A percentile compares a stretch with the other conserved stretches of the same genome.
These are phyloP conservation scores for Elymnias hypermnestra DNA, from an alignment of 1,140 invertebrate genomes.

Conservation along the genomic window DNA sequence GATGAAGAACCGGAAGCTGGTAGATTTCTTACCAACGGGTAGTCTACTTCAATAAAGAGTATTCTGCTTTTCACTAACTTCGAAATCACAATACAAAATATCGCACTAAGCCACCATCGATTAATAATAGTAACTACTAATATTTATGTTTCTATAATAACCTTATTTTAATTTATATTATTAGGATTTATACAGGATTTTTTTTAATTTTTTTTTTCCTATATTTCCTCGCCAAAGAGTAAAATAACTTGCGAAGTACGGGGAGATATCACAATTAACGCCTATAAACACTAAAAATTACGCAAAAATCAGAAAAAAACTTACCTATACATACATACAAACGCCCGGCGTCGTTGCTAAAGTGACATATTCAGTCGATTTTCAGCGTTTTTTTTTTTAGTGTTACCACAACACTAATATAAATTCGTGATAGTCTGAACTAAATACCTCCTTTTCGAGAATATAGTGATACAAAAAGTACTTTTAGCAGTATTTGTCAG, in stretches of 20 bases:
- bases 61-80: too few relatives aligned
- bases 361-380: too few relatives aligned
- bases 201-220: conserved; percentile 16
- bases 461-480: too few relatives aligned
- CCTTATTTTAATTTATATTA: conserved; percentile 15
- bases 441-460: too few relatives aligned
- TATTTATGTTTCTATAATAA: conserved; percentile 16
- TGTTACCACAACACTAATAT: too few relatives aligned
- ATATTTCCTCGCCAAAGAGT: conserved; percentile 12
- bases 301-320: conserved; percentile 6
- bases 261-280: conserved; percentile 20
- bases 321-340: conserved; percentile 14
- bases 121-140: conserved; percentile 19
- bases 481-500: too few relatives aligned
- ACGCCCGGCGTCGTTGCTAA: neutral
- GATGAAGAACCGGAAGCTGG: too few relatives aligned
- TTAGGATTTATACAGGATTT: conserved; percentile 21
- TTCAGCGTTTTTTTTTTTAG: too few relatives aligned
- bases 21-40: too few relatives aligned
- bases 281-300: conserved; percentile 6
- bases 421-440: too few relatives aligned
- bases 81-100: conserved; percentile 1
- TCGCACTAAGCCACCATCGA: conserved; percentile 8
- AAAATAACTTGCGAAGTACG: conserved; percentile 12
- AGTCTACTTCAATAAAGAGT: too few relatives aligned